Percentiles rank a stretch among this genome's conserved stretches.
Conservation (phyloP, 1,140 invertebrate genomes). For the Eufriesea mexicana region DNA sequence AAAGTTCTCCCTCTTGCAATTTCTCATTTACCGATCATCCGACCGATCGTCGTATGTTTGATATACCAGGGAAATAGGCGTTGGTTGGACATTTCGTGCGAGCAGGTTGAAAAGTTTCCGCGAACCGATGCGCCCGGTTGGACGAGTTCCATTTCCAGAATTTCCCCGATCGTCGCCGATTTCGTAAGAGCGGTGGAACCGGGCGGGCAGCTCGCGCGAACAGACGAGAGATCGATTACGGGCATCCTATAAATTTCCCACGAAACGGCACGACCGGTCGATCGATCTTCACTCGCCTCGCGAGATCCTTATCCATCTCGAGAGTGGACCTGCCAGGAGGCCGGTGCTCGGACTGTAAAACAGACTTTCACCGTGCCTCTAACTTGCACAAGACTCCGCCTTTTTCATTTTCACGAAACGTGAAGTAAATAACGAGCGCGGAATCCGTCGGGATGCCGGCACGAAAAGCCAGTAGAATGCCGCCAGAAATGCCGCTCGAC, state of each 20-base stretch:
- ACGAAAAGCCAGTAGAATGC: conserved; percentile 61
- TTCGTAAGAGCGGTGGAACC: conserved; percentile 20
- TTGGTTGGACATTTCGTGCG: neutral
- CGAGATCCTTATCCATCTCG: conserved; percentile 65
- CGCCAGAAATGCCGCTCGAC: conserved; percentile 65
- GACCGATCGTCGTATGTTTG: too few relatives aligned
- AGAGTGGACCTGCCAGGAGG: conserved; percentile 58
- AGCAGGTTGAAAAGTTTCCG: neutral
- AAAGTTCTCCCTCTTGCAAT: too few relatives aligned
- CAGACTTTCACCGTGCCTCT: conserved; percentile 65
- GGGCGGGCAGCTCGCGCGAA: neutral
- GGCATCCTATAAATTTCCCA: conserved; percentile 62
- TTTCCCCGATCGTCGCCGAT: conserved; percentile 1
- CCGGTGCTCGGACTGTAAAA: conserved; percentile 41
- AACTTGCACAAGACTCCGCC: conserved; percentile 68
- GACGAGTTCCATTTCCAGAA: conserved; percentile 27
- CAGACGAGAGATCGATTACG: conserved; percentile 25
- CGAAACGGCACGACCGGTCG: conserved; percentile 51
- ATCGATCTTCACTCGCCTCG: conserved; percentile 58
- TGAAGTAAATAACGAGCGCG: conserved; percentile 68
- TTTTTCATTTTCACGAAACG: conserved; percentile 68
- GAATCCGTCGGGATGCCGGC: conserved; percentile 62
- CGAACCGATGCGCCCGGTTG: conserved; percentile 2
- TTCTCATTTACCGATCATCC: too few relatives aligned
- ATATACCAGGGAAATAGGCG: neutral